Evolutionary conservation across 2,797 vertebrate species (phyloP), one percentile per base, ranked within the genome.

Genomic region (Pitangus sulphuratus): DNA sequence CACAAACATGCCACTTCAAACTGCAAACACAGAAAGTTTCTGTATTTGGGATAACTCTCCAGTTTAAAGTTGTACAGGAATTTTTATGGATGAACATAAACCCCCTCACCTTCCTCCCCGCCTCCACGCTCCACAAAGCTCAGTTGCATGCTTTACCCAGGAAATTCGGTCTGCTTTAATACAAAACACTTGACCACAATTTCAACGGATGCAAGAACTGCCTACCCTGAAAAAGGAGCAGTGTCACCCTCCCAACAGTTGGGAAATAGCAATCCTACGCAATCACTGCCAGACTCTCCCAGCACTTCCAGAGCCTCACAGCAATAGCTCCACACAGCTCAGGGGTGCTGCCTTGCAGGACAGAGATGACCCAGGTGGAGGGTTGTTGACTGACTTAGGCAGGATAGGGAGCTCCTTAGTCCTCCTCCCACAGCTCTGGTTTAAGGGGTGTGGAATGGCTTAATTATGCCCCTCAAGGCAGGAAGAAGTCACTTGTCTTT

Each of bases 401-500:
- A 89, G 84, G 70, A 28, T 22, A 72, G 47, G 57, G 62, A 90
- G 57, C 37, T 91, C 72, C 72, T 61, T 0, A n/a, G 62, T 47
- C 47, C 62, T 94, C 84, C 75, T 92, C 78, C 90, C 90, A 92
- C 84, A 65, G 1, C 62, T 31, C 90, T 25, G 19, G 15, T 89
- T 87, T 79, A 84, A 94, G 87, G 89, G 90, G 78, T 91, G 92
- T 91, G 92, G 92, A 94, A 91, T 11, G 33, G 77, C 56, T 94
- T 95, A 94, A 97, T 95, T 90, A 87, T 24, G 51, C 81, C 92
- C 95, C 94, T 94, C 88, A 74, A 90, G 92, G 93, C 81, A 97
- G 94, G 88, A 97, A 96, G 80, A 95, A 95, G 93, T 92, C 86
- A 58, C 89, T 97, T 85, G 80, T 60, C 86, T 96, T 93, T 94